A percentile compares a stretch with the other conserved stretches of the same genome.
Evolutionary conservation across 2,888 invertebrate species (phyloP).

Genomic region (Coelopa pilipes): DNA sequence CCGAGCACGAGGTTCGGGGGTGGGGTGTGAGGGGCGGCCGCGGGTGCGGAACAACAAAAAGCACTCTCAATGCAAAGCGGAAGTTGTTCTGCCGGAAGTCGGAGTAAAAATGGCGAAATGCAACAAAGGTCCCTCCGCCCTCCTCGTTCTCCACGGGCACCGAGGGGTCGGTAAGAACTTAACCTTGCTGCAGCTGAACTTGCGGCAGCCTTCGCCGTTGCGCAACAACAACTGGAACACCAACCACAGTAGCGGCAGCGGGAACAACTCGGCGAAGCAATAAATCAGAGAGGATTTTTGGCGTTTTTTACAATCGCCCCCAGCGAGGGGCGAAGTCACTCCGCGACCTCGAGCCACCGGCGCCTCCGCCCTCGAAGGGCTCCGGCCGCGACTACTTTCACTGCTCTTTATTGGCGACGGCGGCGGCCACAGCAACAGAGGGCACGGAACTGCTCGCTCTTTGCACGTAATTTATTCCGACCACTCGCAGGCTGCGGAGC

Average conservation of each 20-base stretch:
- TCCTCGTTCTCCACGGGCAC: background rate
- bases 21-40: too few relatives aligned
- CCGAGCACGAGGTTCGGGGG: background rate
- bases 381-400: too few relatives aligned
- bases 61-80: slow-evolving; percentile 23
- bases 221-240: background rate
- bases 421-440: too few relatives aligned
- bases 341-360: too few relatives aligned
- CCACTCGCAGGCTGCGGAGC: too few relatives aligned
- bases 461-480: too few relatives aligned
- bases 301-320: background rate
- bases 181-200: slow-evolving; percentile 18
- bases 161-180: background rate
- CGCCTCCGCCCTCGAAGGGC: too few relatives aligned
- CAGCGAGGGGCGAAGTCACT: too few relatives aligned
- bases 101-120: slow-evolving; percentile 15
- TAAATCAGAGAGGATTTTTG: slow-evolving; percentile 23
- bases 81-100: slow-evolving; percentile 26
- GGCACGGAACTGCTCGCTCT: too few relatives aligned
- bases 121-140: background rate
- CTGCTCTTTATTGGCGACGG: too few relatives aligned
- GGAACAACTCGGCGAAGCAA: slow-evolving; percentile 2
- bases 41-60: slow-evolving; percentile 11
- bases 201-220: background rate
- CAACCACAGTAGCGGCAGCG: background rate